Conservation (phyloP, 2,113 vertebrate genomes). For the Dromas ardeola region DNA sequence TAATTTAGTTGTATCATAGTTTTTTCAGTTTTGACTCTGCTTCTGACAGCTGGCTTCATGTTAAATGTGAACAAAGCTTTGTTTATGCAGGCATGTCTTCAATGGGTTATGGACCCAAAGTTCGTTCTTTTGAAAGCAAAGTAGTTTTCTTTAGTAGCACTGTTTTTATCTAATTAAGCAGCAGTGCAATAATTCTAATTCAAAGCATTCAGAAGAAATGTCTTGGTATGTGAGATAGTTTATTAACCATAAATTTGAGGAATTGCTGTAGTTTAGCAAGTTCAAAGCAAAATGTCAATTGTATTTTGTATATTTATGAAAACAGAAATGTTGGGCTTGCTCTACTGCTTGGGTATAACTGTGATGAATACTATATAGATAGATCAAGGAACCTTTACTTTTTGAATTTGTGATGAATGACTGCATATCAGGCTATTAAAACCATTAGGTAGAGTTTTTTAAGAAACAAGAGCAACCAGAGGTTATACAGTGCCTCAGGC, state of each 20-base stretch:
- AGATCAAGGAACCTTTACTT: conserved; percentile 33
- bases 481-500: conserved; percentile 48
- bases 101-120: conserved; percentile 18
- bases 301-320: conserved; percentile 2
- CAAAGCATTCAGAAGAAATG: background rate
- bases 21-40: conserved; percentile 74
- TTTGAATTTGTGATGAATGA: conserved; percentile 33
- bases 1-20: conserved; percentile 82
- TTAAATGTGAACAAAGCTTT: conserved; percentile 62
- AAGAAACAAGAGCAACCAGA: conserved; percentile 46
- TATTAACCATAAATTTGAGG: conserved; percentile 8
- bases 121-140: conserved; percentile 14
- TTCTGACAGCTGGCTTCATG: conserved; percentile 71
- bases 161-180: conserved; percentile 16
- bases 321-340: background rate
- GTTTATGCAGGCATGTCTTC: conserved; percentile 20
- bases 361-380: background rate
- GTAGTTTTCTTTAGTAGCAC: background rate
- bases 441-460: conserved; percentile 24
- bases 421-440: conserved; percentile 41
- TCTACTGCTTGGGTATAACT: background rate
- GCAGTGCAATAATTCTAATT: background rate
- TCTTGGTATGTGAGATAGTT: background rate
- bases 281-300: background rate
- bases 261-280: background rate